Conservation (phyloP, 2,797 vertebrate genomes). For the Danio kyathit region DNA sequence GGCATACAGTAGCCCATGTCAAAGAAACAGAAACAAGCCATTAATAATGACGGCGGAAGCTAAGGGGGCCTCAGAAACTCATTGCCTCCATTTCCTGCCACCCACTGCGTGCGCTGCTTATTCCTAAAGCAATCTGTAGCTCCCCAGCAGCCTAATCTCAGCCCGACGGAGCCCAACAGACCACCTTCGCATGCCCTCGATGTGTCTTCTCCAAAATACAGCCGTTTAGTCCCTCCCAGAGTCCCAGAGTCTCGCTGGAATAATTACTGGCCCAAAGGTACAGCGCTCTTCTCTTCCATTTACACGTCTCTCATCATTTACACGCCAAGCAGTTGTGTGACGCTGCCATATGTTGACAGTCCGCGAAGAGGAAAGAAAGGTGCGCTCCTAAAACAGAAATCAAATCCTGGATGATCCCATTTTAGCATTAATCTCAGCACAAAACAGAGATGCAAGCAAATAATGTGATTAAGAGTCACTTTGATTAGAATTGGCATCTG, state of each 20-base stretch:
- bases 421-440: constrained; percentile 62
- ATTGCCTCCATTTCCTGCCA: constrained; percentile 20
- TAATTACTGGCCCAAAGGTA: constrained; percentile 47
- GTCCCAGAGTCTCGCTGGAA: constrained; percentile 23
- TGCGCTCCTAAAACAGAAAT: constrained; percentile 58
- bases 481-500: constrained; percentile 63
- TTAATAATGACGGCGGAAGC: constrained; percentile 25
- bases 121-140: constrained; percentile 46
- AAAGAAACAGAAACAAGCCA: constrained; percentile 30
- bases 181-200: constrained; percentile 35
- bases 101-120: constrained; percentile 6
- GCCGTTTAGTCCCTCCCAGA: constrained; percentile 18
- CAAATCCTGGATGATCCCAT: constrained; percentile 63
- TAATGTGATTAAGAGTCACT: constrained; percentile 65
- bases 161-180: constrained; percentile 31
- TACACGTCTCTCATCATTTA: constrained; percentile 36
- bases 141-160: constrained; percentile 40
- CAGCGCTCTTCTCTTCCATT: constrained; percentile 15
- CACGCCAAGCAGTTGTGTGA: constrained; percentile 42
- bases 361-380: constrained; percentile 49
- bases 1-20: background rate
- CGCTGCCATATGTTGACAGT: constrained; percentile 54
- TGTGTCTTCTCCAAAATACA: constrained; percentile 32
- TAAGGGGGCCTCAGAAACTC: constrained; percentile 28
- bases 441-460: constrained; percentile 61